Base-by-base conservation (phyloP, 2,888 invertebrate species). In the Chaetogeoica ovagalla region DNA sequence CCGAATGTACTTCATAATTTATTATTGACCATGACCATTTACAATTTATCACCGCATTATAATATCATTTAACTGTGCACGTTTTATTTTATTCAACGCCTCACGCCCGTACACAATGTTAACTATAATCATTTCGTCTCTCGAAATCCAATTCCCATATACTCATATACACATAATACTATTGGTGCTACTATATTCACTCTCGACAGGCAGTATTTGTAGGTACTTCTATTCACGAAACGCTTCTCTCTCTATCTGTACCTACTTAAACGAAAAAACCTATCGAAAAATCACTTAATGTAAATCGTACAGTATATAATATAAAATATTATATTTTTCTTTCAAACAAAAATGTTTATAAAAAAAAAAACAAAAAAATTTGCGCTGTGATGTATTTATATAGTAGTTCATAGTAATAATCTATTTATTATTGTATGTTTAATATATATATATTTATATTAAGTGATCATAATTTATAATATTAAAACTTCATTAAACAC, bases 331-430 rank as follows among this genome's bases (percentile, higher is more conserved):
- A 62, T 79, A 79, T 79, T 79, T 79, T 79, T 79, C 70, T 69
- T 69, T 76, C 11, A 2, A 63, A 79, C 48, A 39, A 70, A 69
- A 43, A 66, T 7, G 57, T 68, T 69, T 77, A 60, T 77, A 77
- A 60, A 69, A 77, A 66, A 60, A 17, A 62, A 66, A 60, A 17
- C 52, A 77, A 43, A 43, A 43, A 43, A 77, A 77, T 69, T 69
- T 1, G 77, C 70, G 77, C 77, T 79, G 77, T 79, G 77, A 79
- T 79, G 77, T 79, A 79, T 79, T 79, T 70, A 48, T 70, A 48
- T 48, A 79, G 70, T 79, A 79, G 77, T 48, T 70, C 57, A 62
- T 79, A 69, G 68, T 60, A 79, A 48, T 70, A 55, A 79, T 79
- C 52, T 57, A 65, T 66, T 39, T 57, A 57, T 66, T 65, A 74